Base-by-base conservation (phyloP, 2,888 invertebrate species). In the Oscheius myriophilus region DNA sequence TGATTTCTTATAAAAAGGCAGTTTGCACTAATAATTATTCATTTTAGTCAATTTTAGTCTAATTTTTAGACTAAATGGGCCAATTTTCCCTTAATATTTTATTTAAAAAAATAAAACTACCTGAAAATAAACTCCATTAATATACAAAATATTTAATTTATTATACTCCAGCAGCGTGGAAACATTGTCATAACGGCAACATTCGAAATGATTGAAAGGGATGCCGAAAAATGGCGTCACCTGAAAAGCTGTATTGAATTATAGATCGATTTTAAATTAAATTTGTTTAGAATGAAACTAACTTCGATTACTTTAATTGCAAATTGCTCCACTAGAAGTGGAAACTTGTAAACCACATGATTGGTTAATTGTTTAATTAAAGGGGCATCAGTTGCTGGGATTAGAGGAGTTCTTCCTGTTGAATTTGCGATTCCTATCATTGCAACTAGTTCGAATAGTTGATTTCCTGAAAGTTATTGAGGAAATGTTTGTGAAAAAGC, bases 381-480 rank as follows among this genome's bases (percentile, higher is more conserved):
- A 2, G 16, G 33, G 2, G 55, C n/a, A 45, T 66, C 58, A 14
- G 49, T 58, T 18, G 66, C 57, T 12, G 45, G 39, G 1, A 66
- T 23, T 16, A 66, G 18, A 12, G 66, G 66, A 1, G 14, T 14
- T 46, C 66, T 23, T n/a, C 57, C 66, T 16, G 45, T 9, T 21
- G 55, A 16, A 18, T 42, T 45, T n/a, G 65, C 65, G 12, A 66
- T 57, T 33, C 66, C 66, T 23, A 66, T 49, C 12, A 66, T 16
- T 4, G 66, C 57, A 33, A 57, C 45, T 9, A 66, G 41, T 21
- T 66, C 66, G 39, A 66, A 66, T 11, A 66, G 49, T 49, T 66
- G 66, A 43, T 66, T 66, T 11, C 66, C 65, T 65, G 39, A 39
- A 41, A 63, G 14, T 14, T 46, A 33, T 9, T 33, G 3, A 6